phyloP scores from a whole-genome alignment of 2,113 vertebrate species.

The Plestiodon gilberti region DNA sequence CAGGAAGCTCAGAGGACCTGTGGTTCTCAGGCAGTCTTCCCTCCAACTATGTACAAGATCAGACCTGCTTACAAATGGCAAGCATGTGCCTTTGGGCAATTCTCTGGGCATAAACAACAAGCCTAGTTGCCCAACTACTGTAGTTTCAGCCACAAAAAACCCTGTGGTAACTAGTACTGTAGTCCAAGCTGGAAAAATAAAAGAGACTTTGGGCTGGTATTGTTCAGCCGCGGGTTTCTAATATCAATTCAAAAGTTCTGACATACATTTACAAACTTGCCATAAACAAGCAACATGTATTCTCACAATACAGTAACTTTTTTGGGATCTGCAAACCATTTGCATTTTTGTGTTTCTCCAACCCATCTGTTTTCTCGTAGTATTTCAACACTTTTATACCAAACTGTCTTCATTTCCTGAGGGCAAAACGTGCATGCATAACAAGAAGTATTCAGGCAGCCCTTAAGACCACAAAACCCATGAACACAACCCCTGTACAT shows the following conservation, averaged over 20 bases:
- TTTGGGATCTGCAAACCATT: neutral
- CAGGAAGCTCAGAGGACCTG: neutral
- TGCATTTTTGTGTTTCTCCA: neutral
- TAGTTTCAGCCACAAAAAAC: neutral
- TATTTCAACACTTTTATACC: neutral
- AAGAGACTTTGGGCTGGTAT: neutral
- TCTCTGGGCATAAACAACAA: neutral
- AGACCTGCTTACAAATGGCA: neutral
- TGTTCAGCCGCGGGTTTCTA: neutral
- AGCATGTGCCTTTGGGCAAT: neutral
- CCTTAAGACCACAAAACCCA: too few species aligned
- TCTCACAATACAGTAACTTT: neutral
- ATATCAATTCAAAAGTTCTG: neutral
- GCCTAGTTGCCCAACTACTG: neutral
- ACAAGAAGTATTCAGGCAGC: neutral
- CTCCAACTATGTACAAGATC: neutral
- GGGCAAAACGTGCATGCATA: neutral
- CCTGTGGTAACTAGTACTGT: neutral
- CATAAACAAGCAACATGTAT: neutral
- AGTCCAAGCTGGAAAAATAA: neutral
- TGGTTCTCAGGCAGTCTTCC: neutral
- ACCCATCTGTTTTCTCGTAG: too few species aligned
- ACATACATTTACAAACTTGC: neutral
- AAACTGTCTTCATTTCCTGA: neutral
- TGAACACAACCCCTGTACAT: neutral